These are phyloP conservation scores for Spodoptera litura DNA, from an alignment of 1,140 invertebrate genomes.

Conservation along the genomic window DNA sequence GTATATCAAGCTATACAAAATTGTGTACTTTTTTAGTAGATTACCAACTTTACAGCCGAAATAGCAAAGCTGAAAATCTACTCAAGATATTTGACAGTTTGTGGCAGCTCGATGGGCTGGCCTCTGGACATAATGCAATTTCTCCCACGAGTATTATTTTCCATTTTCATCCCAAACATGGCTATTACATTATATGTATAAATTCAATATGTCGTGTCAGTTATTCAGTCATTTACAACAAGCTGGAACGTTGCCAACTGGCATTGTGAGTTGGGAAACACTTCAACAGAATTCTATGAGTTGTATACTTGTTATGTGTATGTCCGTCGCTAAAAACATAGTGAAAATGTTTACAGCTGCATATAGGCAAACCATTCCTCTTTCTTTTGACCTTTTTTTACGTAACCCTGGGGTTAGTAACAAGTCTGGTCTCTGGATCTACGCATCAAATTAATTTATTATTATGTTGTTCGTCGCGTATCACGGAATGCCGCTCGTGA, in stretches of 20 bases:
- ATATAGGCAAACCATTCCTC: no score
- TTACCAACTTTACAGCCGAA: no score
- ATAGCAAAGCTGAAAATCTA: no score
- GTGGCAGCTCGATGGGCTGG: not conserved
- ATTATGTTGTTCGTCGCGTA: no score
- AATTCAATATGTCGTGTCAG: slow-evolving; percentile 21
- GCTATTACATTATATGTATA: slow-evolving; percentile 1
- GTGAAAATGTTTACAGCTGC: not conserved
- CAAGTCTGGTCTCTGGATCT: no score
- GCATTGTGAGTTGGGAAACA: slow-evolving; percentile 29
- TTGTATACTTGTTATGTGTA: not conserved
- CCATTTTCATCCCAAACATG: slow-evolving; percentile 10
- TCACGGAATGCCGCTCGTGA: no score
- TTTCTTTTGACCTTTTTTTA: no score
- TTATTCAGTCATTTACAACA: slow-evolving; percentile 38
- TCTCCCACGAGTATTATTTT: not conserved
- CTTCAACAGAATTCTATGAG: not conserved
- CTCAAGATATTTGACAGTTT: no score
- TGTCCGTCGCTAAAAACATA: not conserved
- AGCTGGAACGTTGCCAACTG: slow-evolving; percentile 22
- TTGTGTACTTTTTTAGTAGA: no score
- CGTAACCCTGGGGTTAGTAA: no score
- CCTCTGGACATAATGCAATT: not conserved
- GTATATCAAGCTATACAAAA: no score
- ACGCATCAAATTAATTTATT: no score